These are phyloP conservation scores for Pammene fasciana DNA, from an alignment of 2,888 invertebrate species.

Conservation along the genomic window DNA sequence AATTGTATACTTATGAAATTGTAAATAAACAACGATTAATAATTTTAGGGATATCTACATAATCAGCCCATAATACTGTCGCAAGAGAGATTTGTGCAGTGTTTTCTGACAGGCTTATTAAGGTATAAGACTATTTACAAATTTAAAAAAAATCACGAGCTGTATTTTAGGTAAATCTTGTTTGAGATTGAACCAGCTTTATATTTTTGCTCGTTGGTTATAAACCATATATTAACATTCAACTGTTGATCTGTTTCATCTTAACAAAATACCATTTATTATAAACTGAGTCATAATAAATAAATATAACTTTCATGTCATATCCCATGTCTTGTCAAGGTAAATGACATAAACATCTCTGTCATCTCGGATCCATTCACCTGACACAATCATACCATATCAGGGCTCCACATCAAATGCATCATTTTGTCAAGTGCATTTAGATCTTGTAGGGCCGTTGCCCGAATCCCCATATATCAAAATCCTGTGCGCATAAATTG, in stretches of 20 bases:
- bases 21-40: too few species aligned
- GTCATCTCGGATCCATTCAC: conserved; percentile 29
- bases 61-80: too few species aligned
- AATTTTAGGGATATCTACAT: too few species aligned
- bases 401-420: conserved; percentile 26
- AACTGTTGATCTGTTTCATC: neutral
- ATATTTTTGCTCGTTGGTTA: too few species aligned
- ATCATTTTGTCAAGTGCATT: conserved; percentile 31
- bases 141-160: too few species aligned
- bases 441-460: conserved; percentile 13
- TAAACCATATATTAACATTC: neutral
- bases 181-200: too few species aligned
- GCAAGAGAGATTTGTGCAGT: too few species aligned
- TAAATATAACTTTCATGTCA: conserved; percentile 21
- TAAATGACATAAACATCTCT: conserved; percentile 38
- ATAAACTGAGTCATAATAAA: conserved; percentile 4
- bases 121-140: too few species aligned
- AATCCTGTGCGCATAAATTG: conserved; percentile 21
- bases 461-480: conserved; percentile 23
- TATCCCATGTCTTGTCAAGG: conserved; percentile 19
- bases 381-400: conserved; percentile 24
- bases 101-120: too few species aligned
- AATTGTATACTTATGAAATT: too few species aligned
- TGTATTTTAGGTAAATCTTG: too few species aligned
- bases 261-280: neutral